A percentile compares a stretch with the other conserved stretches of the same genome.
Conservation (phyloP, 2,113 vertebrate genomes). For the Leptobrachium ailaonicum region DNA sequence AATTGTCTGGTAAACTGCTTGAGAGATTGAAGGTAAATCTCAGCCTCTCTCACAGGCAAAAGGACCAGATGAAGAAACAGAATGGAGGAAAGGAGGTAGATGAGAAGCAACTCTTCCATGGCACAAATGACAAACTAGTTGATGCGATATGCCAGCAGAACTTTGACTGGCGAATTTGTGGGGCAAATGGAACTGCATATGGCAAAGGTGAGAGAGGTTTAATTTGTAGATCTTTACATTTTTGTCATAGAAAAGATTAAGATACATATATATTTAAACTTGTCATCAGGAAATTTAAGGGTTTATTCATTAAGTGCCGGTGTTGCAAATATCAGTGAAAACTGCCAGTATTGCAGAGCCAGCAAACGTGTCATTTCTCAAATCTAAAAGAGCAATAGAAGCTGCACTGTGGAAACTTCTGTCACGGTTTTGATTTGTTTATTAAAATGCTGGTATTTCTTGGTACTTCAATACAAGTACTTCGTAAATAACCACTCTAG, state of each 20-base stretch:
- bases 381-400: too few relatives aligned
- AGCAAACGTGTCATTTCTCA: too few relatives aligned
- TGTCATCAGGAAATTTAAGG: not conserved
- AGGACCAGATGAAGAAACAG: slow-evolving; percentile 67
- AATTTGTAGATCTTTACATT: too few relatives aligned
- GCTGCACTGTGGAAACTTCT: too few relatives aligned
- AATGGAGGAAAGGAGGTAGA: slow-evolving; percentile 57
- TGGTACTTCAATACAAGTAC: too few relatives aligned
- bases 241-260: too few relatives aligned
- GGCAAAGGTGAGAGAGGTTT: slow-evolving; percentile 62
- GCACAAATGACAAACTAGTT: slow-evolving; percentile 57
- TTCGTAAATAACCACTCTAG: too few relatives aligned
- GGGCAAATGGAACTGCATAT: slow-evolving; percentile 64
- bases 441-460: too few relatives aligned
- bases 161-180: slow-evolving; percentile 72
- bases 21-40: not conserved
- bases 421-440: too few relatives aligned
- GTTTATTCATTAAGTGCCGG: not conserved
- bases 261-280: too few relatives aligned
- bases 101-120: slow-evolving; percentile 68
- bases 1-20: not conserved
- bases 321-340: too few relatives aligned
- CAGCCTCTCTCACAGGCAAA: slow-evolving; percentile 59
- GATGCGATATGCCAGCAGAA: slow-evolving; percentile 73
- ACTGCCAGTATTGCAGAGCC: too few relatives aligned